phyloP scores from a whole-genome alignment of 2,113 vertebrate species.

The Microcebus griseorufus region DNA sequence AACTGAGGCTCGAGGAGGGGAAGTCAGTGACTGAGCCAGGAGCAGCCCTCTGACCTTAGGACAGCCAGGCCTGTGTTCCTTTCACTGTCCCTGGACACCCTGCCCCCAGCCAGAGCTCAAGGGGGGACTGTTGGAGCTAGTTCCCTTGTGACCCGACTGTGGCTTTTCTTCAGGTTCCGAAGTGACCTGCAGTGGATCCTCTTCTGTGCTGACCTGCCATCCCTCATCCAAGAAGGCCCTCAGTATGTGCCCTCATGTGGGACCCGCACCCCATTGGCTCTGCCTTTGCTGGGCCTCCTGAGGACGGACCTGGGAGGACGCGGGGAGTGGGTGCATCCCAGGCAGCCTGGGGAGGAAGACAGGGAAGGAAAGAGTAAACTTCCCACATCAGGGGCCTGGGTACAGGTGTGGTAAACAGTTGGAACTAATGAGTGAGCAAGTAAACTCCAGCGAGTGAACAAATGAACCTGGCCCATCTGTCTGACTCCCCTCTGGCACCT shows the following conservation, averaged over 20 bases:
- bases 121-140: neutral
- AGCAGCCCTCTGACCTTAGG: neutral
- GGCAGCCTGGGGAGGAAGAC: neutral
- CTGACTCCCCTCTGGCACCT: neutral
- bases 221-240: conserved; percentile 93
- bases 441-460: neutral
- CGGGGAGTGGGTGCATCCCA: neutral
- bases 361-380: neutral
- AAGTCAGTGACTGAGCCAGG: neutral
- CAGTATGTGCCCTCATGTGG: conserved; percentile 86
- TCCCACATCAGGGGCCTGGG: neutral
- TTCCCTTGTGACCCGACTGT: neutral
- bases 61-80: neutral
- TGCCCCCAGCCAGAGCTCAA: neutral
- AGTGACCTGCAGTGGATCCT: conserved; percentile 91
- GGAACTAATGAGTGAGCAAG: neutral
- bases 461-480: neutral
- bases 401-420: neutral
- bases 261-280: neutral
- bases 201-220: conserved; percentile 91
- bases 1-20: neutral
- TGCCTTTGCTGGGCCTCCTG: neutral
- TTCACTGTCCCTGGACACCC: neutral
- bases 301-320: neutral
- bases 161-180: conserved; percentile 86